Evolutionary conservation across 2,113 vertebrate genomes (phyloP), one percentile per base, ranked within the genome.

Genomic region (Crypturellus undulatus): DNA sequence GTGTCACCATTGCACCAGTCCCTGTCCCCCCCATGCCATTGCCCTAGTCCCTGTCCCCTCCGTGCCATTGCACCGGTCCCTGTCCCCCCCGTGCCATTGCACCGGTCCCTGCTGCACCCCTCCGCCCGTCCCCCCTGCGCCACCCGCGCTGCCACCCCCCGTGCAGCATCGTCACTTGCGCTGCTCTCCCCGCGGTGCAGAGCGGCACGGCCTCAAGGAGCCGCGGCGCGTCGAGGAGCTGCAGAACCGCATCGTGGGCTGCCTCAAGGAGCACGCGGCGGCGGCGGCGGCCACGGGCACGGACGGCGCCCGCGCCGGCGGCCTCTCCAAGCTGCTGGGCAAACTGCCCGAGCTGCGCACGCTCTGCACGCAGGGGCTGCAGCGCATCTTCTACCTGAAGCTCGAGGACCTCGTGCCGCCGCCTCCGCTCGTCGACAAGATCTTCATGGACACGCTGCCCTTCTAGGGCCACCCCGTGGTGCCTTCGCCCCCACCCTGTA

Each of bases 331-430:
- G 78, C 98, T 99, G 62, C 97, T 99, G 65, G 98, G 99, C 92
- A 99, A 99, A 86, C 98, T 99, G 89, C 99, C 99, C 0, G 99
- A 99, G 96, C 98, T 99, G 69, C 98, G 99, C 93, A 99, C 99
- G 79, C 98, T 99, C 70, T 99, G 99, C 96, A 99, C 98, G 40
- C 99, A 99, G 94, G 99, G 99, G 85, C 98, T 99, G 25, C 99
- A 99, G 96, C 99, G 99, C 54, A 99, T 99, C 95, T 99, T 99
- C 96, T 99, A 99, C 98, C 98, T 99, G 89, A 99, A 99, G 96
- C 96, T 99, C 82, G 99, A 99, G 95, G 98, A 99, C 87, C 89
- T 99, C 65, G 99, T 99, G 91, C 98, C 99, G 1, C 99, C 99
- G 0, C 99, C 99, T 0, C 99, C 98, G 10, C 99, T 99, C 2